Conservation (phyloP, 1,140 invertebrate species). For the Drosophila aff. region DNA sequence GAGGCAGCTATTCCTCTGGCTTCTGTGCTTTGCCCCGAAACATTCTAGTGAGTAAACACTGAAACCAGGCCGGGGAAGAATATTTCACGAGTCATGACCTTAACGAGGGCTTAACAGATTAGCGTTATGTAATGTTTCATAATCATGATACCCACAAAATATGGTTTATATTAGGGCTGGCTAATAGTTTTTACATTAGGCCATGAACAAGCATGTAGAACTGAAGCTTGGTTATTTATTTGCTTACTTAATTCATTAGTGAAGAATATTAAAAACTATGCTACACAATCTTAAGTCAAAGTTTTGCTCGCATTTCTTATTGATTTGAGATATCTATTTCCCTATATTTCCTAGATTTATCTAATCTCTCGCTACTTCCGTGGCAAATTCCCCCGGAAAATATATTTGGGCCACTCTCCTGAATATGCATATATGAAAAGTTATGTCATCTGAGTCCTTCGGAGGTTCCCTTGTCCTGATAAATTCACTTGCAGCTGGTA, state of each 20-base stretch:
- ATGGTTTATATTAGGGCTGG: neutral
- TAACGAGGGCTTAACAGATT: slow-evolving; percentile 40
- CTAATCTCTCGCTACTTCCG: neutral
- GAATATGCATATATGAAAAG: slow-evolving; percentile 30
- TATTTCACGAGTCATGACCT: slow-evolving; percentile 38
- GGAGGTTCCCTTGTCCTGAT: slow-evolving; percentile 8
- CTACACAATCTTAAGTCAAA: too few relatives aligned
- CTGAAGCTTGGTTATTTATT: neutral
- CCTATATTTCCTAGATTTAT: neutral
- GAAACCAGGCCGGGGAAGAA: slow-evolving; percentile 12
- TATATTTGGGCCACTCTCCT: slow-evolving; percentile 5
- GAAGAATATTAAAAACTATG: too few relatives aligned
- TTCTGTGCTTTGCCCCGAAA: slow-evolving; percentile 2
- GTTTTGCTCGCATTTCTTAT: neutral
- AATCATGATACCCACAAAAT: slow-evolving; percentile 36
- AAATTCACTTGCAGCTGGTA: slow-evolving; percentile 39
- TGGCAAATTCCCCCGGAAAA: neutral
- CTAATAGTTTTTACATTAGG: slow-evolving; percentile 10
- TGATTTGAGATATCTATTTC: neutral
- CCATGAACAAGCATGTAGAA: neutral
- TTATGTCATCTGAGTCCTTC: slow-evolving; percentile 14
- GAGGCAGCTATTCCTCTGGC: slow-evolving; percentile 11
- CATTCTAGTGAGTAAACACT: slow-evolving; percentile 31
- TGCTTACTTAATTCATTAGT: neutral
- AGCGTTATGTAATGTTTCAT: slow-evolving; percentile 36